Conservation (phyloP, 2,888 invertebrate genomes). For the Chloromyia formosa region DNA sequence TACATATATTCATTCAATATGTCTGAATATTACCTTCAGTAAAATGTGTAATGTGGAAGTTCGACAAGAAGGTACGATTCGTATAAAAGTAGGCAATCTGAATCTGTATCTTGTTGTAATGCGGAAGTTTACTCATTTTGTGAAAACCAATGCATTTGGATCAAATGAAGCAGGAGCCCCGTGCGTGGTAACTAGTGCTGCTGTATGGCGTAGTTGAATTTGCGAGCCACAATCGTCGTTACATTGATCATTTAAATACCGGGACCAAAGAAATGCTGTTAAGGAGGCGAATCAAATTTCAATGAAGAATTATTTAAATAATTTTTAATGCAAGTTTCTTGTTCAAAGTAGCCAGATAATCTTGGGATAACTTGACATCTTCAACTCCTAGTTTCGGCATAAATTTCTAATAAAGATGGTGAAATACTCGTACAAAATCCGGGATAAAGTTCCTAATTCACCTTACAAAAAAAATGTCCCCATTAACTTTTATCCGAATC, state of each 20-base stretch:
- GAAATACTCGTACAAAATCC: too few species aligned
- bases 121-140: conserved; percentile 30
- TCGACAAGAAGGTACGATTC: not conserved
- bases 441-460: not conserved
- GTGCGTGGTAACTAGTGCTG: conserved; percentile 9
- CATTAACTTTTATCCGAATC: too few species aligned
- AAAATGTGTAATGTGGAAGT: not conserved
- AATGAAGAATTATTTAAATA: too few species aligned
- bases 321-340: too few species aligned
- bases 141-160: conserved; percentile 25
- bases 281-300: not conserved
- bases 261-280: not conserved
- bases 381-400: too few species aligned
- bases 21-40: not conserved
- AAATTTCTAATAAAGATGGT: too few species aligned
- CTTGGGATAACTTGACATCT: too few species aligned
- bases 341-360: too few species aligned
- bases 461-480: not conserved
- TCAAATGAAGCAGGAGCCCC: conserved; percentile 27
- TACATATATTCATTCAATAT: not conserved
- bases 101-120: conserved; percentile 26
- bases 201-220: not conserved
- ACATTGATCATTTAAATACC: not conserved
- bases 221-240: not conserved
- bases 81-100: not conserved